Base-by-base conservation (phyloP, 2,113 vertebrate genomes). In the Pachypanchax playfairii region DNA sequence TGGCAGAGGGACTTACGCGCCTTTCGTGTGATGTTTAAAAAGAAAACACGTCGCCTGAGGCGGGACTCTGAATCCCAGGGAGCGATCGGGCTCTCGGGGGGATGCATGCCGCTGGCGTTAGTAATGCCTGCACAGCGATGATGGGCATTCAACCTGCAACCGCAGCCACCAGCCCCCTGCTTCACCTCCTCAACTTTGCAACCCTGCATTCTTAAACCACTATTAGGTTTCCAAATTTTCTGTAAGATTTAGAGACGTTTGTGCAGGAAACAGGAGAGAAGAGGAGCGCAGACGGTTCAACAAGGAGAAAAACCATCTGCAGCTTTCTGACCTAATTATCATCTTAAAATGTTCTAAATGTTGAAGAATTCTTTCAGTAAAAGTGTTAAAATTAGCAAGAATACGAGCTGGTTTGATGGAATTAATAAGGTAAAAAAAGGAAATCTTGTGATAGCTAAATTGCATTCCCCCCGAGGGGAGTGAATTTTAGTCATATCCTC, bases 401-500 rank as follows among this genome's bases (percentile, higher is more conserved):
- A 67, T 35, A 36, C 26, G 59, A 47, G 62, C 31, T 1, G 6
- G 46, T 54, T 59, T 60, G 44, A 51, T 76, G 47, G 60, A 74
- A 70, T 75, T 84, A 75, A 77, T 67, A 73, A 44, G 69, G 33
- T n/a, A 41, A 48, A n/a, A n/a, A n/a, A 69, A 64, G 73, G 48
- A 66, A 72, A 58, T 54, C 78, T 71, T 62, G 72, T 39, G 33
- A 82, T 85, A 44, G 71, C 55, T 65, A 85, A 85, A 84, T 79
- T 77, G 70, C 80, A 87, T n/a, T n/a, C 79, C 80, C 74, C 82
- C 80, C 17, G 65, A 52, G 81, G 76, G 75, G 65, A 82, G 11
- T 82, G 76, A 79, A 81, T 84, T 90, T 79, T 84, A 87, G 86
- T 90, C 86, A 88, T 87, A 85, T 87, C 88, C 87, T 85, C 53